Evolutionary conservation across 92 coral and sea anemone species (phyloP), one percentile per base, ranked within the genome.

Genomic region (Heteractis magnifica): DNA sequence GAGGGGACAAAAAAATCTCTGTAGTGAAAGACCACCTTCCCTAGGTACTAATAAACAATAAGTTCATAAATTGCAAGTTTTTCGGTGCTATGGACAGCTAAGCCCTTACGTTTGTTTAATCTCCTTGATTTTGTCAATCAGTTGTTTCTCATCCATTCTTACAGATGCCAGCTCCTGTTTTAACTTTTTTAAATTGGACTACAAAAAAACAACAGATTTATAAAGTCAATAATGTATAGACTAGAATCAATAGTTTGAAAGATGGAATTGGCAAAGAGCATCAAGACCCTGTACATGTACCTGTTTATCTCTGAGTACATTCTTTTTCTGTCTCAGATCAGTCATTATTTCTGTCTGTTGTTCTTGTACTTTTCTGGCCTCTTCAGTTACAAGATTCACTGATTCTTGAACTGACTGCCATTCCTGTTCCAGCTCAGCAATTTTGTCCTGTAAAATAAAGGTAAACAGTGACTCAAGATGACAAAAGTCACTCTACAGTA

Each of bases 61-160:
- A 26, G 44, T 34, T 2, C 44, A 34, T 34, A 34, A 34, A 34
- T 34, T 34, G 44, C 44, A 34, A 34, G 44, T 34, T 34, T 34
- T 34, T 34, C 1, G n/a, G 14, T 12, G 26, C 1, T 16, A 8
- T 18, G 7, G 23, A 18, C 7, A 62, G 70, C 20, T 23, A 6
- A 62, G 5, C 10, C 75, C 97, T 89, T 88, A 96, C 99, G 98
- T 92, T 52, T 95, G 92, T 59, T 78, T 92, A 77, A 96, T 96
- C 81, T 96, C 99, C 72, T 82, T 76, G 50, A 96, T 96, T 83
- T 90, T 89, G 16, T 96, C 94, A 87, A 86, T 84, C 18, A 96
- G 89, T 50, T 92, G 93, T 62, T 78, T 41, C 53, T 78, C 90
- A 64, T 96, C 99, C 77, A 52, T 84, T 58, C 79, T 83, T 10